Conservation (phyloP, 2,113 vertebrate species). For the Jaculus jaculus region DNA sequence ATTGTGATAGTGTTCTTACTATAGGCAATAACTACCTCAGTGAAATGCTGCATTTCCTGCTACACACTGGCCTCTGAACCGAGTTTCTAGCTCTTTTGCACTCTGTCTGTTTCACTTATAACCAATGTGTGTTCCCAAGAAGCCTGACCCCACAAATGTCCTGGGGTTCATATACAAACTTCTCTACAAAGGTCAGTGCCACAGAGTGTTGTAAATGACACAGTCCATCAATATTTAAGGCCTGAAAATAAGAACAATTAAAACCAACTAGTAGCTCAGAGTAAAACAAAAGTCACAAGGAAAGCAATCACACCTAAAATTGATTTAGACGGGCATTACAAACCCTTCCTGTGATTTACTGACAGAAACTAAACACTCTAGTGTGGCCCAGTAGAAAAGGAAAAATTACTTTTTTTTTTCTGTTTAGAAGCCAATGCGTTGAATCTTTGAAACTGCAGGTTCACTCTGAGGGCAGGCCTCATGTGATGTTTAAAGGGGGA, state of each 20-base stretch:
- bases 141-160: neutral
- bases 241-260: slow-evolving; percentile 83
- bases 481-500: slow-evolving; percentile 80
- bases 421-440: slow-evolving; percentile 69
- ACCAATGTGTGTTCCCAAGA: slow-evolving; percentile 1
- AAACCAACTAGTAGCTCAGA: slow-evolving; percentile 77
- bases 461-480: slow-evolving; percentile 80
- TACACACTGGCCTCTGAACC: neutral
- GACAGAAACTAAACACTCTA: slow-evolving; percentile 80
- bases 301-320: slow-evolving; percentile 81
- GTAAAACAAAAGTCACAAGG: slow-evolving; percentile 78
- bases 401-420: slow-evolving; percentile 77
- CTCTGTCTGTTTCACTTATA: neutral
- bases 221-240: slow-evolving; percentile 81
- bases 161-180: slow-evolving; percentile 57
- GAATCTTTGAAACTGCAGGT: slow-evolving; percentile 81
- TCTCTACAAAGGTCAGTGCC: slow-evolving; percentile 69
- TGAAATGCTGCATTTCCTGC: neutral
- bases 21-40: neutral
- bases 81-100: neutral
- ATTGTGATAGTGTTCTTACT: neutral
- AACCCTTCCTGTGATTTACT: slow-evolving; percentile 79
- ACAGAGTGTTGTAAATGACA: slow-evolving; percentile 77
- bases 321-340: slow-evolving; percentile 77
- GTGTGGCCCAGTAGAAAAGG: slow-evolving; percentile 80